These are phyloP conservation scores for Tuta absoluta DNA, from an alignment of 2,888 invertebrate species.

Conservation along the genomic window DNA sequence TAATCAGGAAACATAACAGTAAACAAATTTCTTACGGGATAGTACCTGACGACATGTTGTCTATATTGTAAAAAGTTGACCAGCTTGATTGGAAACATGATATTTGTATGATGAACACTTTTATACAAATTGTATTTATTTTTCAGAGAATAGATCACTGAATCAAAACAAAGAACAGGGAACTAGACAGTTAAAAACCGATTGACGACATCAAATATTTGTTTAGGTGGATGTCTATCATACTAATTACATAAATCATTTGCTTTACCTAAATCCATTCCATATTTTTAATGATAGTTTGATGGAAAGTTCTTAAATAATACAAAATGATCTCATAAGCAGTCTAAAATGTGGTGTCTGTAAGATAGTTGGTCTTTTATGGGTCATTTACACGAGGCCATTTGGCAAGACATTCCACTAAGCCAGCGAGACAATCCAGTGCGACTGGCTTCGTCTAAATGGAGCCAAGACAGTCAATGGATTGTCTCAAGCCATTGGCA, in stretches of 20 bases:
- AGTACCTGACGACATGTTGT: background rate
- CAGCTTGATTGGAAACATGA: background rate
- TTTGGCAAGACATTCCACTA: no score
- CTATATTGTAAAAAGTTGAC: background rate
- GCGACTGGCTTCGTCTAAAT: no score
- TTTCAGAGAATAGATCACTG: background rate
- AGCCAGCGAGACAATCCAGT: no score
- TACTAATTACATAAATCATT: background rate
- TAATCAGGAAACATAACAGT: no score
- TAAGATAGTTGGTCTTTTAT: no score
- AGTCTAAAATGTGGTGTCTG: no score
- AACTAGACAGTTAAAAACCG: background rate
- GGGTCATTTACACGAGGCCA: no score
- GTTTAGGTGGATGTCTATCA: background rate
- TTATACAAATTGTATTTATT: background rate
- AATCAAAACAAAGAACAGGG: background rate
- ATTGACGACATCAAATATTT: background rate
- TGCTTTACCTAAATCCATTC: background rate
- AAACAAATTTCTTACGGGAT: background rate
- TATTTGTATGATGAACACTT: background rate
- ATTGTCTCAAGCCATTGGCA: no score
- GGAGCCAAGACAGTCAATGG: no score
- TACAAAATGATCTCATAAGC: no score
- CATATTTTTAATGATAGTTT: background rate
- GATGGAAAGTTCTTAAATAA: no score